Base-by-base conservation (phyloP, 2,113 vertebrate genomes). In the Xiphophorus couchianus region DNA sequence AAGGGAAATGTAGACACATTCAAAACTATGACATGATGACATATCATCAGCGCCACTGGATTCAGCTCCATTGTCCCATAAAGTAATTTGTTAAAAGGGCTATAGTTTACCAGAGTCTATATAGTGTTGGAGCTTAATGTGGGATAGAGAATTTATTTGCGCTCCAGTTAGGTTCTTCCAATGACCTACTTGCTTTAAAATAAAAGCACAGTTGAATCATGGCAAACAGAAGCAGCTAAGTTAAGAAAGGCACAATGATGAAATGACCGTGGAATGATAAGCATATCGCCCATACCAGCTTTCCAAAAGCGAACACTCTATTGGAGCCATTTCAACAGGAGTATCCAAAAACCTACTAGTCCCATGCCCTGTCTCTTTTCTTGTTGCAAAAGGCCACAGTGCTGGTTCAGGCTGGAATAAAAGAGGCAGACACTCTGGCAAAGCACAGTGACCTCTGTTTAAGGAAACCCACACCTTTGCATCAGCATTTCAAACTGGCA, bases 341-440 rank as follows among this genome's bases (percentile, higher is more conserved):
- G 75, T 66, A 64, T 80, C 69, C 70, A 76, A 65, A 79, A 88
- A 83, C 84, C 70, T 80, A 85, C 83, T 83, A 86, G 74, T 82
- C 78, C 73, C 74, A 65, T 85, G 91, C 88, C 88, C 86, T 80
- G 82, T 82, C 68, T 80, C 72, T 80, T 82, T 67, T 66, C 71
- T 72, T 29, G 30, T 64, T 83, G 80, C 73, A 77, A 62, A 30
- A 30, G 82, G 73, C 70, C 71, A 65, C 73, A 30, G 71, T 73
- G 71, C 78, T 81, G 75, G 82, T 88, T 67, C 65, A 82, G 69
- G 25, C 84, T 90, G 81, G 80, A 80, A 72, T 74, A 25, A 65
- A 92, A 91, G 84, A 86, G 84, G 84, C 88, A 88, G 85, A 83
- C 85, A 80, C 78, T 87, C 84, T 92, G 91, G 91, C 89, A 88